A percentile compares a stretch with the other conserved stretches of the same genome.
Conservation (phyloP, 2,797 vertebrate genomes). For the Brachymystax lenok region DNA sequence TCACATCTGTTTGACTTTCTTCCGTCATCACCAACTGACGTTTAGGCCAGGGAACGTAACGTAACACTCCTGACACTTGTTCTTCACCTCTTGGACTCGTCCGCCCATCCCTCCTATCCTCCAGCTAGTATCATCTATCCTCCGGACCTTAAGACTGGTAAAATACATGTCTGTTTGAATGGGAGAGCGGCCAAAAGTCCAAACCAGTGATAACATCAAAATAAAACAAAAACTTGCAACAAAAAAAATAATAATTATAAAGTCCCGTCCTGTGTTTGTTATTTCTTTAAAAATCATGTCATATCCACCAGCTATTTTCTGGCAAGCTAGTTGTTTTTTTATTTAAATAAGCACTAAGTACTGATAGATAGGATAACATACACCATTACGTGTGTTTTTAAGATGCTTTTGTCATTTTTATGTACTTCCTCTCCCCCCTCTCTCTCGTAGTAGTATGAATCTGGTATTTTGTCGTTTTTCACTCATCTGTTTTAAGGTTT, state of each 20-base stretch:
- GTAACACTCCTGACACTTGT: constrained; percentile 50
- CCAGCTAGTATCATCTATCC: constrained; percentile 35
- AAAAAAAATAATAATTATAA: constrained; percentile 51
- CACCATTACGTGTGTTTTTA: constrained; percentile 79
- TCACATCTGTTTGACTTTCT: constrained; percentile 12
- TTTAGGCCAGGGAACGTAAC: constrained; percentile 18
- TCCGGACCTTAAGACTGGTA: constrained; percentile 32
- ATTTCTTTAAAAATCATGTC: constrained; percentile 79
- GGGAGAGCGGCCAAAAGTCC: constrained; percentile 73
- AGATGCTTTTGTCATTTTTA: constrained; percentile 82
- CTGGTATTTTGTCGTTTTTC: constrained; percentile 81
- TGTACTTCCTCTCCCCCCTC: constrained; percentile 71
- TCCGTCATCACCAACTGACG: constrained; percentile 40
- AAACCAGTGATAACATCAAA: constrained; percentile 78
- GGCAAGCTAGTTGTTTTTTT: constrained; percentile 78
- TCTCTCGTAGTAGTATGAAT: constrained; percentile 72
- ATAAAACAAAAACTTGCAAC: constrained; percentile 46
- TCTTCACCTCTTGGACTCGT: constrained; percentile 53
- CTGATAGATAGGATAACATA: constrained; percentile 88
- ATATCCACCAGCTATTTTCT: constrained; percentile 81
- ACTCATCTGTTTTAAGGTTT: constrained; percentile 82
- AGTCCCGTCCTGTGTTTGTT: constrained; percentile 81
- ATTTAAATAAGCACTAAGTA: constrained; percentile 86
- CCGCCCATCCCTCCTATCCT: constrained; percentile 55
- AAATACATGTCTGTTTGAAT: constrained; percentile 69